Conservation (phyloP, 2,797 vertebrate genomes). For the Notolabrus celidotus region DNA sequence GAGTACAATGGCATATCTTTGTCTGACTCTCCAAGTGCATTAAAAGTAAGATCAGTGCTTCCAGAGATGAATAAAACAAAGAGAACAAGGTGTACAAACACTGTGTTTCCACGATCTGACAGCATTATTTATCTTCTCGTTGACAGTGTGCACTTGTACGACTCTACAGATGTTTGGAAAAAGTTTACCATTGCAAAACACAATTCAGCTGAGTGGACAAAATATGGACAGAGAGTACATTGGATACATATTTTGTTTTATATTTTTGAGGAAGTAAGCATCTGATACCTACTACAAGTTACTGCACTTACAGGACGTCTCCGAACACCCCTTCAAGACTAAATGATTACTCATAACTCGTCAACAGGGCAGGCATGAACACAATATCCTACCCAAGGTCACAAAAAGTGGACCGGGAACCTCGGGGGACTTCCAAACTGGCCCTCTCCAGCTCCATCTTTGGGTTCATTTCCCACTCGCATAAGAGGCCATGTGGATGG, state of each 20-base stretch:
- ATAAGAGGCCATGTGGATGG: conserved; percentile 46
- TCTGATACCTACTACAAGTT: background rate
- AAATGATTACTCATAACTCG: conserved; percentile 8
- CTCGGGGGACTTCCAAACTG: conserved; percentile 26
- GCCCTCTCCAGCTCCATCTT: conserved; percentile 20
- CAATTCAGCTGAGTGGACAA: conserved; percentile 17
- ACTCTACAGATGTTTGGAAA: conserved; percentile 21
- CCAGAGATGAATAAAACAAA: conserved; percentile 24
- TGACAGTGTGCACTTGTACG: background rate
- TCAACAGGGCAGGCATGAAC: background rate
- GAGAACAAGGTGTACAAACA: conserved; percentile 5
- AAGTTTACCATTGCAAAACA: conserved; percentile 8
- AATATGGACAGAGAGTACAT: background rate
- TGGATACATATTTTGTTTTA: background rate
- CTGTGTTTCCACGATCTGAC: conserved; percentile 8
- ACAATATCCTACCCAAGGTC: conserved; percentile 37
- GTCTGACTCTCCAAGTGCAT: background rate
- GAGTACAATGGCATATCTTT: background rate
- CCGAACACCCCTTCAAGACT: background rate
- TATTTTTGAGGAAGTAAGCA: background rate
- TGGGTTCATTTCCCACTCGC: conserved; percentile 59
- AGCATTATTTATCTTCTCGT: conserved; percentile 30
- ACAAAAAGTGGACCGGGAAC: conserved; percentile 10
- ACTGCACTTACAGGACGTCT: background rate
- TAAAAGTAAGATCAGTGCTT: conserved; percentile 2